Conservation (phyloP, 2,888 invertebrate genomes). For the Sericinus montela region DNA sequence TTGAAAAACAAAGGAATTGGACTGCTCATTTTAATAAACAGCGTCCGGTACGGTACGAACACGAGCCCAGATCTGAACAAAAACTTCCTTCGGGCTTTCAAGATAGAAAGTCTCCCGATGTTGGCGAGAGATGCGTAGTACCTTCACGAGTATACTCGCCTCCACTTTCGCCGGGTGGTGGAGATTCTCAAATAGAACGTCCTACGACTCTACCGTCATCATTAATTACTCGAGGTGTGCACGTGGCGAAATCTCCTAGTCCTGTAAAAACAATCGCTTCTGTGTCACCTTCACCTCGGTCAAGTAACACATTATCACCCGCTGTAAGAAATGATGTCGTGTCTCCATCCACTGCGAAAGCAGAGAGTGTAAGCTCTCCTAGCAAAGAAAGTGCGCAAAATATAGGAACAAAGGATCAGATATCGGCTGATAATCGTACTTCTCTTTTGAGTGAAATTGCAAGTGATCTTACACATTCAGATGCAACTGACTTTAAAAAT, state of each 20-base stretch:
- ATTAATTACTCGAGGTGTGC: constrained; percentile 54
- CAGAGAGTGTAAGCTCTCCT: constrained; percentile 46
- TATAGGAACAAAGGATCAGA: constrained; percentile 37
- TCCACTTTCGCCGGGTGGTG: constrained; percentile 78
- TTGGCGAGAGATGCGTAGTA: constrained; percentile 54
- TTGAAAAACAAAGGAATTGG: constrained; percentile 95
- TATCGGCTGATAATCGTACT: constrained; percentile 38
- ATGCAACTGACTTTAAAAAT: constrained; percentile 30
- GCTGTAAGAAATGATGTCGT: constrained; percentile 44
- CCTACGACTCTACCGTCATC: constrained; percentile 62
- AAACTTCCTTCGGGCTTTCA: constrained; percentile 53
- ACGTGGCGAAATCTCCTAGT: constrained; percentile 65
- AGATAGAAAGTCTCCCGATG: constrained; percentile 64
- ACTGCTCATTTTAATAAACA: constrained; percentile 93
- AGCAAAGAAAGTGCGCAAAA: constrained; percentile 37
- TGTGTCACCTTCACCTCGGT: constrained; percentile 49
- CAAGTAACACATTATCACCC: constrained; percentile 44
- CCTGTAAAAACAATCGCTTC: constrained; percentile 57
- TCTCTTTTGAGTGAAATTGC: constrained; percentile 46
- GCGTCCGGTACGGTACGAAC: constrained; percentile 71
- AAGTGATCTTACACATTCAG: constrained; percentile 25
- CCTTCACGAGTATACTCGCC: constrained; percentile 73
- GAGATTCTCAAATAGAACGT: constrained; percentile 73
- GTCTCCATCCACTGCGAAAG: constrained; percentile 42
- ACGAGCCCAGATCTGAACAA: constrained; percentile 53